phyloP scores from a whole-genome alignment of 2,888 invertebrate species.

The Lasioglossum malachurum region DNA sequence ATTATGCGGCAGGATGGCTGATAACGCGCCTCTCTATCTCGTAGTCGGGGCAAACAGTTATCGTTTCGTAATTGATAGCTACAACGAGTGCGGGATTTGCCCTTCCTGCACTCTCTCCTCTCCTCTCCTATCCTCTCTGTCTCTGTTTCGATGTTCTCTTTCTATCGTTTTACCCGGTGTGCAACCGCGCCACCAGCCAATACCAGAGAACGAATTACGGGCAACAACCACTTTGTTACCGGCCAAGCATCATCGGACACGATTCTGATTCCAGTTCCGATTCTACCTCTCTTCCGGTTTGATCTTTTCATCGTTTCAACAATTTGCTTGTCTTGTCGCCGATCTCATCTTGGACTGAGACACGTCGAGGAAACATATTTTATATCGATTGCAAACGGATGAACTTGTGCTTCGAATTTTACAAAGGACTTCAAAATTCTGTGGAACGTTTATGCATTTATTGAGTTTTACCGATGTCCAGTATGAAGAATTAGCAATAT shows the following conservation, averaged over 20 bases:
- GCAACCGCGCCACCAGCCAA: conserved; percentile 39
- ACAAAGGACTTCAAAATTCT: no score
- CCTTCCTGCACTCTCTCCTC: conserved; percentile 17
- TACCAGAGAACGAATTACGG: conserved; percentile 65
- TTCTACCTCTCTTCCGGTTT: conserved; percentile 29
- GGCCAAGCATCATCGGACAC: conserved; percentile 36
- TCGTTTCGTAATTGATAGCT: conserved; percentile 72
- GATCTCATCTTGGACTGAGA: neutral
- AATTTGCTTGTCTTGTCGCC: neutral
- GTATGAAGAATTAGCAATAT: no score
- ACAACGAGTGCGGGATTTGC: conserved; percentile 57
- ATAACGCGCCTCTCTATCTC: conserved; percentile 59
- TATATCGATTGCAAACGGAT: no score
- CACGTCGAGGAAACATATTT: no score
- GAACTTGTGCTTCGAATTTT: no score
- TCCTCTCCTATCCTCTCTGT: neutral
- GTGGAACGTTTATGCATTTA: no score
- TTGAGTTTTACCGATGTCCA: no score
- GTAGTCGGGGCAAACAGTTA: conserved; percentile 61
- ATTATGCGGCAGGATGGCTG: conserved; percentile 66
- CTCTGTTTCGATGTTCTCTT: neutral
- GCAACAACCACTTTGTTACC: conserved; percentile 65
- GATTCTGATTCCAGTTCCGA: conserved; percentile 19
- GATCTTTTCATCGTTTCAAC: neutral
- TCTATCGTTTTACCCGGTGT: neutral